Conservation (phyloP, 2,888 invertebrate genomes). For the Orthosia incerta region DNA sequence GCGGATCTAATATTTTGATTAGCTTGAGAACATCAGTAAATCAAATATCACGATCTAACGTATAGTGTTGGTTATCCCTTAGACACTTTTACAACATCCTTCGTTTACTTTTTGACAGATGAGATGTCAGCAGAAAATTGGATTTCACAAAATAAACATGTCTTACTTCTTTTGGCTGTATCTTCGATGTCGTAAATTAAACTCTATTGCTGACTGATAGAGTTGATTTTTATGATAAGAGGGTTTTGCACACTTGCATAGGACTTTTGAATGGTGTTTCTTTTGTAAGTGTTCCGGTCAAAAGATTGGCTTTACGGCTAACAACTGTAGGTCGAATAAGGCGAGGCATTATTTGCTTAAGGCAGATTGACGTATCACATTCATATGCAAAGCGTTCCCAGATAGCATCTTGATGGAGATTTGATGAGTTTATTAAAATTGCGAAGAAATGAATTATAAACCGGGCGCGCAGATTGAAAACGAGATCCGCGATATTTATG, state of each 20-base stretch:
- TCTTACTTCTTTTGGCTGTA: slow-evolving; percentile 75
- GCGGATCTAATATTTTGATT: slow-evolving; percentile 17
- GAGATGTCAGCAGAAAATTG: slow-evolving; percentile 90
- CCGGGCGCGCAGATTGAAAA: slow-evolving; percentile 51
- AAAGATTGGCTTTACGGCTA: slow-evolving; percentile 75
- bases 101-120: slow-evolving; percentile 85
- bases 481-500: slow-evolving; percentile 59
- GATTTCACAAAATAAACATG: slow-evolving; percentile 90
- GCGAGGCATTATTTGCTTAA: slow-evolving; percentile 79
- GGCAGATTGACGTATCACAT: slow-evolving; percentile 76
- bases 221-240: slow-evolving; percentile 49
- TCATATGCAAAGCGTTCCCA: slow-evolving; percentile 77
- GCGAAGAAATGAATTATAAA: slow-evolving; percentile 67
- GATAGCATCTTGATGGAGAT: slow-evolving; percentile 73
- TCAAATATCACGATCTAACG: slow-evolving; percentile 61
- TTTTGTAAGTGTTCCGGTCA: slow-evolving; percentile 71
- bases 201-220: slow-evolving; percentile 58
- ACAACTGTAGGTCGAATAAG: slow-evolving; percentile 75
- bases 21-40: slow-evolving; percentile 32
- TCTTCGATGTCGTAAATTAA: slow-evolving; percentile 45
- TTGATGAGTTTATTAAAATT: slow-evolving; percentile 83
- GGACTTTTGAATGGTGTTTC: slow-evolving; percentile 59
- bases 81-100: slow-evolving; percentile 80
- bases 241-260: slow-evolving; percentile 51
- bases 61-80: slow-evolving; percentile 60